Evolutionary conservation across 2,797 vertebrate species (phyloP), one percentile per base, ranked within the genome.

Genomic region (Lycodopsis pacificus): DNA sequence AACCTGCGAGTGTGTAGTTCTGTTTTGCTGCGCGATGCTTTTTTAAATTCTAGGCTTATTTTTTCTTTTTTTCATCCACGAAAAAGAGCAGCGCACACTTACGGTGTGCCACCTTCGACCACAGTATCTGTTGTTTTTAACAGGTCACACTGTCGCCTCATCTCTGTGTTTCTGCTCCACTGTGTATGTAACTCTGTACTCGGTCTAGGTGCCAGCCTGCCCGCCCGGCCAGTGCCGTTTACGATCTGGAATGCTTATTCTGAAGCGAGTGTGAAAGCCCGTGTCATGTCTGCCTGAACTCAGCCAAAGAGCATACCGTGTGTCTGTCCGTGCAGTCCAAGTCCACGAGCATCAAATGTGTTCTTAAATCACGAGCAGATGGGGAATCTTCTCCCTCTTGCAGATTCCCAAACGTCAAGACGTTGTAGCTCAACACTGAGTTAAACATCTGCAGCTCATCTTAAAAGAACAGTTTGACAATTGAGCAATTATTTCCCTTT

Each of bases 281-380:
- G 61, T 73, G 74, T 83, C 73, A 25, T 82, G 73, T 87, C 61
- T 70, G 81, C 86, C 79, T 81, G 78, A 92, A 85, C 83, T 87
- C 88, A 89, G 88, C 92, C 92, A 94, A 93, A 93, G 93, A 94
- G 88, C 89, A 85, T 81, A 79, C 65, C 27, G 65, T 66, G 71
- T 65, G 15, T 65, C 61, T 81, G 71, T 88, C 73, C 74, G 79
- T 83, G 73, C 84, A 77, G 80, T 72, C 73, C 73, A 59, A 51
- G 78, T 80, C 59, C 70, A n/a, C 20, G 17, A 67, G 51, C 74
- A 40, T 80, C 34, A 51, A 53, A 46, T 76, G n/a, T 71, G 19
- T 67, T 65, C 15, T 59, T 68, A 44, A 12, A 40, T 73, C 64
- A 46, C 22, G 49, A 80, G 69, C 78, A 62, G 65, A 84, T 82